Base-by-base conservation (phyloP, 1,140 invertebrate species). In the Campoletis sonorensis region DNA sequence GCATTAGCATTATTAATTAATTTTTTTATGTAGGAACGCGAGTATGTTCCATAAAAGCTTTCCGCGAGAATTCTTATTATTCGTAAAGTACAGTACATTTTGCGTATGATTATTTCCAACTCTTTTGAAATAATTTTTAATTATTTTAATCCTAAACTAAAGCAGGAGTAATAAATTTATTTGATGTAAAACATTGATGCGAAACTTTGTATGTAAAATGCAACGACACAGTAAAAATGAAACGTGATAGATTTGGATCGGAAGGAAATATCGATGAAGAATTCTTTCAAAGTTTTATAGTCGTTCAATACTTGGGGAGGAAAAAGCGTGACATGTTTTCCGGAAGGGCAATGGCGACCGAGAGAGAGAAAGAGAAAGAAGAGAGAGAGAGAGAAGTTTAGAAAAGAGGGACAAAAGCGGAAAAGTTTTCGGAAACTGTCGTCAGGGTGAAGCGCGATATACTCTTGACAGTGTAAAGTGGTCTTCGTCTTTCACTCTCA, bases 311-410 rank as follows among this genome's bases (percentile, higher is more conserved):
- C 40, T 23, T 27, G 61, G 61, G 13, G 61, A 23, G 61, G 27
- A 27, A 23, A 27, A 13, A 64, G 61, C 54, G 54, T 58, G 54
- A 58, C 54, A 23, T 23, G n/a, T 51, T 79, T 58, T 18, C 64
- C 27, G 7, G 37, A 73, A 33, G 30, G 30, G 30, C 7, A 33
- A 33, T 7, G 71, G 79, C 1, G 30, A 23, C 37, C 30, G 11
- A 1, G 26, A 26, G 27, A 73, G 64, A 21, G 16, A 11, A 26
- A 23, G 21, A 11, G 21, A 26, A 13, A 13, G 8, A 16, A 18
- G 23, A 40, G 51, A 75, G 30, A 79, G 64, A 72, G 67, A 77
- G 75, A 58, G 64, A 51, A n/a, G n/a, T n/a, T n/a, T n/a, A n/a
- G n/a, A n/a, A n/a, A n/a, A 13, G 23, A 64, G 23, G 15, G 23